Evolutionary conservation across 2,113 vertebrate genomes (phyloP).

Genomic region (Pteruthius melanotis): DNA sequence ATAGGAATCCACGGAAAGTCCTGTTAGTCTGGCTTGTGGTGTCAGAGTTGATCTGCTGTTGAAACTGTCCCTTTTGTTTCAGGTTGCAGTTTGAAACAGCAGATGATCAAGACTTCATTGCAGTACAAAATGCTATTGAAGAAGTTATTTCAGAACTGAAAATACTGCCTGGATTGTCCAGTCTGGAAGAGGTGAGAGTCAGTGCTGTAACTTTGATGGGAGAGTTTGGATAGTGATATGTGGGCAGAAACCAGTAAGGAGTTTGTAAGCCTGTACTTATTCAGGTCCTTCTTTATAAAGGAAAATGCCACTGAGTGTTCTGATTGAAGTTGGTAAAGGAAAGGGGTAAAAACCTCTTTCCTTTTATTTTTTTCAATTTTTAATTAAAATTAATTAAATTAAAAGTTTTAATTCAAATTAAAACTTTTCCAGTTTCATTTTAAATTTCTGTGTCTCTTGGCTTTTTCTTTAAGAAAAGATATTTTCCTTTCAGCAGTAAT

Average conservation of each 20-base stretch:
- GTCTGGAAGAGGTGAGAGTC: slow-evolving; percentile 75
- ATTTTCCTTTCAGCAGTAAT: not conserved
- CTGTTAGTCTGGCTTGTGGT: fast-evolving
- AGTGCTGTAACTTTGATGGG: not conserved
- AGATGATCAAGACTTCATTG: slow-evolving; percentile 79
- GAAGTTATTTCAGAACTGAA: slow-evolving; percentile 82
- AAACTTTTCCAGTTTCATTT: not conserved
- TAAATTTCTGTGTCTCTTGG: not conserved
- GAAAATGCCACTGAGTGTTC: not conserved
- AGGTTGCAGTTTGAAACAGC: slow-evolving; percentile 79
- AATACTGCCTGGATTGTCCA: slow-evolving; percentile 68
- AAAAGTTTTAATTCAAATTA: no score
- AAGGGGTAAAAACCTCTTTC: not conserved
- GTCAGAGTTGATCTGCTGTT: not conserved
- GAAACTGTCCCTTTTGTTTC: not conserved
- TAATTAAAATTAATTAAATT: no score
- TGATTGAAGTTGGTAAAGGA: not conserved
- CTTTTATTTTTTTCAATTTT: not conserved
- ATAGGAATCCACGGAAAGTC: fast-evolving
- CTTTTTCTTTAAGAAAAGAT: not conserved
- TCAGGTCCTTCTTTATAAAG: not conserved
- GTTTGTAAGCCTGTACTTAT: not conserved
- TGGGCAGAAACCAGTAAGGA: not conserved
- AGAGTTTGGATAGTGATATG: not conserved
- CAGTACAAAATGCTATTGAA: slow-evolving; percentile 81